A percentile compares a stretch with the other conserved stretches of the same genome.
These are phyloP conservation scores for Meliscaeva auricollis DNA, from an alignment of 2,888 invertebrate genomes.

Conservation along the genomic window DNA sequence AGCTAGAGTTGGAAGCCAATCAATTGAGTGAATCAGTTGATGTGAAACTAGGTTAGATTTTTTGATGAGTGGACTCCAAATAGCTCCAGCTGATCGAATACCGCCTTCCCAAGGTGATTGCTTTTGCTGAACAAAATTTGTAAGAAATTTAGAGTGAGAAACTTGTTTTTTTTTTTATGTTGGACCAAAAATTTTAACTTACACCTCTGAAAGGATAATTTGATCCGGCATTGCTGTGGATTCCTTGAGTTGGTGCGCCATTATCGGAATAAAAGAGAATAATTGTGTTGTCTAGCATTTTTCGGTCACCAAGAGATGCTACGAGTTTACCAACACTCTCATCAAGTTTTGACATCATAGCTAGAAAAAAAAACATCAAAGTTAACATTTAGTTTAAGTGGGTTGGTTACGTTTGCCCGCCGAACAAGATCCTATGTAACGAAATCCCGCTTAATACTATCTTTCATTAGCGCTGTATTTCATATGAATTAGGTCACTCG, in stretches of 20 bases:
- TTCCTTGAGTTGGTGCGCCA: constrained; percentile 91
- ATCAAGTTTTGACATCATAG: constrained; percentile 94
- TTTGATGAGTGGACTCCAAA: constrained; percentile 89
- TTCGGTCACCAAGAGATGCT: constrained; percentile 87
- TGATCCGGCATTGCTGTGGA: constrained; percentile 90
- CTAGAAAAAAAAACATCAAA: constrained; percentile 84
- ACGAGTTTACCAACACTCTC: constrained; percentile 92
- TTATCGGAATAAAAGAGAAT: constrained; percentile 95
- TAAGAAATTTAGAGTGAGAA: neutral
- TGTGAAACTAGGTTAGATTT: constrained; percentile 86
- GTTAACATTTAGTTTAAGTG: too few relatives aligned
- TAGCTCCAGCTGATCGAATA: constrained; percentile 89
- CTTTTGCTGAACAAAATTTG: constrained; percentile 86
- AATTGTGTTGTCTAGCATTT: constrained; percentile 92
- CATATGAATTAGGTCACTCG: too few relatives aligned
- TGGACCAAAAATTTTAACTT: constrained; percentile 78
- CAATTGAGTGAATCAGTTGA: constrained; percentile 91
- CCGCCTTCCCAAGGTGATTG: constrained; percentile 94
- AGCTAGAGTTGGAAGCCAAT: constrained; percentile 92
- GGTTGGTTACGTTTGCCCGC: too few relatives aligned
- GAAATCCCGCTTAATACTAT: too few relatives aligned
- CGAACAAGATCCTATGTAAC: too few relatives aligned
- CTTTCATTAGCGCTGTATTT: too few relatives aligned
- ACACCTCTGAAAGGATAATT: constrained; percentile 92
- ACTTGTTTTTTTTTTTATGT: neutral